Conservation (phyloP, 2,113 vertebrate genomes). For the Austrofundulus limnaeus region DNA sequence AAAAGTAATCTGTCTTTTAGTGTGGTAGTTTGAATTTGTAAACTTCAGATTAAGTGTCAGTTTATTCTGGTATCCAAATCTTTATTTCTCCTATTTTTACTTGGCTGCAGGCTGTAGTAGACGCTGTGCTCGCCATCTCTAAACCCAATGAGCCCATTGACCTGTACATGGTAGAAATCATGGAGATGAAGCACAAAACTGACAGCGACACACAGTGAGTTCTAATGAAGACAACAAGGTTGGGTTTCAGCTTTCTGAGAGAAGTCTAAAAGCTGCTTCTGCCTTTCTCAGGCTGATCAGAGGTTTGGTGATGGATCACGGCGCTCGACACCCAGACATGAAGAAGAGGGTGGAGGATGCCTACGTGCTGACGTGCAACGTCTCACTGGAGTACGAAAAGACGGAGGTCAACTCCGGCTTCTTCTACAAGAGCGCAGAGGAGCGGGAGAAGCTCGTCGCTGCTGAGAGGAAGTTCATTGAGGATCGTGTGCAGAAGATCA, state of each 20-base stretch:
- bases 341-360: conserved; percentile 95
- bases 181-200: conserved; percentile 99
- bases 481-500: conserved; percentile 93
- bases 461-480: conserved; percentile 97
- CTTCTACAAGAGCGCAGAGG: conserved; percentile 96
- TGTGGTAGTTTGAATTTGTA: not conserved
- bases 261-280: not conserved
- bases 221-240: not conserved
- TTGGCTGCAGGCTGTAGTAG: conserved; percentile 88
- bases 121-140: conserved; percentile 89
- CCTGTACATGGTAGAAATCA: conserved; percentile 97
- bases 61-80: not conserved
- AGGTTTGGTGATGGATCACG: conserved; percentile 95
- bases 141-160: conserved; percentile 90
- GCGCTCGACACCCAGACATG: conserved; percentile 97
- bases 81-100: not conserved
- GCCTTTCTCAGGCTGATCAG: conserved; percentile 78
- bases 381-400: conserved; percentile 97
- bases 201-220: conserved; percentile 95
- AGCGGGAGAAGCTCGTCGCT: conserved; percentile 93
- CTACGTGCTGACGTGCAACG: conserved; percentile 91
- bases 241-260: not conserved
- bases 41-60: not conserved
- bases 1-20: too few relatives aligned
- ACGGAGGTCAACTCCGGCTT: conserved; percentile 99